These are phyloP conservation scores for Phrynocephalus versicolor DNA, from an alignment of 2,113 vertebrate genomes.

Conservation along the genomic window DNA sequence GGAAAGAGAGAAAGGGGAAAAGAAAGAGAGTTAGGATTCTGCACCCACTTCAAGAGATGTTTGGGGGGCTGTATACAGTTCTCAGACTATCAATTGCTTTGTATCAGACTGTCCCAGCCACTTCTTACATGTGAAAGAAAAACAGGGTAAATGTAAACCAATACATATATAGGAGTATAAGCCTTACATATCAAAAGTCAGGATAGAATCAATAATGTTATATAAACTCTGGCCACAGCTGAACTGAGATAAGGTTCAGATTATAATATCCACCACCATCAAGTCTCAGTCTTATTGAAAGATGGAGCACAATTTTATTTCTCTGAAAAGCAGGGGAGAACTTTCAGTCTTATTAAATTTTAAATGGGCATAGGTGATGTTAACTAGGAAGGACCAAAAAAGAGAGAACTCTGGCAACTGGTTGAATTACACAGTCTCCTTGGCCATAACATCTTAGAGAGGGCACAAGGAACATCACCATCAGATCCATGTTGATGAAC, in stretches of 20 bases:
- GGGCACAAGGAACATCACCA: neutral
- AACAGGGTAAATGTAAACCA: neutral
- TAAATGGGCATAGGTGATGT: neutral
- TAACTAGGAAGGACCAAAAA: neutral
- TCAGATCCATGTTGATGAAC: neutral
- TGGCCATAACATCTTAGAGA: neutral
- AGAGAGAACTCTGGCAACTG: too few relatives aligned
- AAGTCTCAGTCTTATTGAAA: neutral
- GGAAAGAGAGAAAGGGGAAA: too few relatives aligned
- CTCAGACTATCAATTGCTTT: neutral
- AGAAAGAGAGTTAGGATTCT: neutral
- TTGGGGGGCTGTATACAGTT: neutral
- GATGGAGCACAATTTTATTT: neutral
- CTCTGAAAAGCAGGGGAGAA: neutral
- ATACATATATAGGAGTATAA: neutral
- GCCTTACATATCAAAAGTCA: neutral
- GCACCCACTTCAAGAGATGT: neutral
- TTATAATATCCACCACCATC: neutral
- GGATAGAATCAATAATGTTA: slow-evolving; percentile 13
- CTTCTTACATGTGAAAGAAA: neutral
- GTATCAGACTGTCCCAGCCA: neutral
- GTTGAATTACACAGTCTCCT: neutral
- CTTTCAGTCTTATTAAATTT: neutral
- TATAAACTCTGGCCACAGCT: slow-evolving; percentile 9
- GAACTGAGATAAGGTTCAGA: neutral